Evolutionary conservation across 2,113 vertebrate species (phyloP), one percentile per base, ranked within the genome.

Genomic region (Odontophorus gujanensis): DNA sequence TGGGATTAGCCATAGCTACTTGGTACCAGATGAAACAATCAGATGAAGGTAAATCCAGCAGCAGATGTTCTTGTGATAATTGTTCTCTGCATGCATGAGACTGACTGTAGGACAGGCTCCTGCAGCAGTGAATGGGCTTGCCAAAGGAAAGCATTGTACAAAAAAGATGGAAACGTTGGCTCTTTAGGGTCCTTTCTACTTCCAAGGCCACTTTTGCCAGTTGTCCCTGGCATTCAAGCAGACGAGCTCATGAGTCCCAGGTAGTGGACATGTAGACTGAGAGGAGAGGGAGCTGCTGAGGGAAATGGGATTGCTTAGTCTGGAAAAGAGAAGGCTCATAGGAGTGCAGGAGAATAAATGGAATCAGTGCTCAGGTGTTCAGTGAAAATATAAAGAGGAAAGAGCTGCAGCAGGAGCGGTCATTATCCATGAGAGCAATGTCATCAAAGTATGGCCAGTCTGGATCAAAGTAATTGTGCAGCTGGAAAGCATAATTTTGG

Each of bases 31-130:
- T 30, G 30, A 81, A 28, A 45, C 2, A 13, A 63, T 71, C 40
- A 71, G 72, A 57, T 32, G 28, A 76, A 69, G 32, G n/a, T 15
- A 42, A 16, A 43, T 11, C 26, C 36, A 59, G 4, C 6, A 22
- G 30, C 48, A 50, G 40, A 24, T 30, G 34, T 0, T 0, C 4
- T 47, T 6, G 14, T 48, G 42, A 2, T 34, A n/a, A 20, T 0
- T 0, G 6, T 50, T 68, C 21, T 21, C 16, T 38, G 24, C 11
- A 8, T 74, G 21, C 45, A 43, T 18, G 22, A 24, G 40, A 11
- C 7, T 40, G 57, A 21, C 26, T n/a, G 28, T 32, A 61, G 22
- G 34, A 50, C 4, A 21, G 7, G 3, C 1, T 80, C 1, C 9
- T 30, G 15, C 12, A 28, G n/a, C 4, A 47, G 8, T 58, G 53